Evolutionary conservation across 2,888 invertebrate species (phyloP), one percentile per base, ranked within the genome.

Genomic region (Nomada flava): DNA sequence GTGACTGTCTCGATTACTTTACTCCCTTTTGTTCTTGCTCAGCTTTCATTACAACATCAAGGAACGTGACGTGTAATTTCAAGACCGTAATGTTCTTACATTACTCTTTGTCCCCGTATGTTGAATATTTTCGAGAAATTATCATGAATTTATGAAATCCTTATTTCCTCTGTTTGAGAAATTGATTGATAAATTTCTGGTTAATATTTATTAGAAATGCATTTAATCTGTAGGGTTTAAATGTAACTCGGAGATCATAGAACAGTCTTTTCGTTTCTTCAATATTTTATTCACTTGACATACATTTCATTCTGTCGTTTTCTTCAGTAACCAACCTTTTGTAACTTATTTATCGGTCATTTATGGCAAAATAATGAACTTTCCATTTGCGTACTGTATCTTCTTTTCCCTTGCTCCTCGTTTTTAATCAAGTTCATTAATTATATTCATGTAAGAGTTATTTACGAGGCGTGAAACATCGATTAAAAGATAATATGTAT

Each of bases 1-100:
- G 69, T 64, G 69, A 79, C 69, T 65, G 62, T 76, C 76, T 70
- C 15, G 44, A 76, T 70, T 76, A 53, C 47, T 60, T 76, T 52
- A 15, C 18, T 53, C 57, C 47, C 60, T 76, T 79, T 79, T 76
- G 75, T 79, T 63, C 75, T 57, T 64, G 47, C 15, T 13, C 50
- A 50, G 68, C 47, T 44, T 64, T 79, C 52, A 75, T 75, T 75
- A 47, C 69, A 53, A 15, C 20, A 52, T 50, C 47, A 60, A 53
- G 69, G 42, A 53, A 44, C 29, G 55, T 62, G 63, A 62, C 62
- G 55, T 52, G 29, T 42, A n/a, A 23, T 44, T 18, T 10, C n/a
- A 52, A 57, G 23, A n/a, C 15, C 20, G 4, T 68, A 75, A 75
- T 57, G 36, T 68, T 67, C n/a, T 20, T 75, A 50, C 23, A 65